Conservation (phyloP, 1,140 invertebrate genomes). For the Drosophila nigrodunni region DNA sequence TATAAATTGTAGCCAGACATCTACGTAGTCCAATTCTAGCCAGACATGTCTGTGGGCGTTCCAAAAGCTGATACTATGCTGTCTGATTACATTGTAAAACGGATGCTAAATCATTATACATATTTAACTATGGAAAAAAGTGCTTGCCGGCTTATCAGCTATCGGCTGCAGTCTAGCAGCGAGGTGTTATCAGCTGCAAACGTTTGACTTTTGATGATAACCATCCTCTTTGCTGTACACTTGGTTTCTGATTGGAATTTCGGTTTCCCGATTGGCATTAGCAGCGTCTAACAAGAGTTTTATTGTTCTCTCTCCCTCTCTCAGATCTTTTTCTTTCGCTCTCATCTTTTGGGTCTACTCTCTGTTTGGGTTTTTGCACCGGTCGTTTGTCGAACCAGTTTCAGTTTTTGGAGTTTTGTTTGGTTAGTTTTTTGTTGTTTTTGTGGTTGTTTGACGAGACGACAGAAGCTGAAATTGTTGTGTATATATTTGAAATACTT, state of each 20-base stretch:
- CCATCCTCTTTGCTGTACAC: slow-evolving; percentile 14
- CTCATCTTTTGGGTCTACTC: slow-evolving; percentile 21
- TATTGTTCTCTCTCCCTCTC: slow-evolving; percentile 8
- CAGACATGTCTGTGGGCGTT: slow-evolving; percentile 10
- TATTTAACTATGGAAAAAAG: slow-evolving; percentile 6
- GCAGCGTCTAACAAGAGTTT: background rate
- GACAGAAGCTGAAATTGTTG: slow-evolving; percentile 18
- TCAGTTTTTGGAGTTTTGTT: slow-evolving; percentile 59
- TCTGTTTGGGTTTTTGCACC: slow-evolving; percentile 64
- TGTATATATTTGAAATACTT: slow-evolving; percentile 16
- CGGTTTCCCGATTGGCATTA: slow-evolving; percentile 33
- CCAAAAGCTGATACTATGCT: background rate
- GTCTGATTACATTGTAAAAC: slow-evolving; percentile 44
- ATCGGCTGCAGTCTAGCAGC: slow-evolving; percentile 19
- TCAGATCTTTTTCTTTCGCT: background rate
- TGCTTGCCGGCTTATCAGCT: slow-evolving; percentile 53
- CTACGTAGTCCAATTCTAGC: slow-evolving; percentile 3
- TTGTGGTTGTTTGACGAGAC: slow-evolving; percentile 38
- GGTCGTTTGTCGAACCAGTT: slow-evolving; percentile 55
- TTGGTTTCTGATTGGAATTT: slow-evolving; percentile 47
- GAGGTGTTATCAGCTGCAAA: slow-evolving; percentile 52
- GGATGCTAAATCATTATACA: slow-evolving; percentile 24
- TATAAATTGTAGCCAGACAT: background rate
- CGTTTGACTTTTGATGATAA: slow-evolving; percentile 72
- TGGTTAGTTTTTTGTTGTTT: slow-evolving; percentile 54